Conservation (phyloP, 2,888 invertebrate genomes). For the Habroteleia sp. region DNA sequence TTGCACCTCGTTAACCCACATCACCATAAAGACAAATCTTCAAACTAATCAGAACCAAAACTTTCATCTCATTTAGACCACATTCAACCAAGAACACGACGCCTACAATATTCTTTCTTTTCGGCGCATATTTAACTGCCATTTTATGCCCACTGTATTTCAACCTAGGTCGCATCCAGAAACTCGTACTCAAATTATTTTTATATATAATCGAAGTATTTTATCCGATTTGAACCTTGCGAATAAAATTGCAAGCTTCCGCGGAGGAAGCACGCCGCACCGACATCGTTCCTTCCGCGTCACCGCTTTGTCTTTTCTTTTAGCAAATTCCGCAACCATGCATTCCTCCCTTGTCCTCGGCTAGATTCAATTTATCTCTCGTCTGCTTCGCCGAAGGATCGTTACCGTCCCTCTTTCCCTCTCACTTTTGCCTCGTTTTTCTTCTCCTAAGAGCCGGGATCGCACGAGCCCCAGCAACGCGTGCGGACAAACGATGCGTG, state of each 20-base stretch:
- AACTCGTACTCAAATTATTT: no score
- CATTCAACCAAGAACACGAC: no score
- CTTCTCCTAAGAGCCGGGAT: conserved; percentile 28
- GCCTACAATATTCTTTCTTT: no score
- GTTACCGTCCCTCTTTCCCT: conserved; percentile 71
- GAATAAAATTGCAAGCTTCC: conserved; percentile 23
- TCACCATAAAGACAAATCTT: no score
- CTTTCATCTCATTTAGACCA: no score
- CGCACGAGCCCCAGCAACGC: conserved; percentile 27
- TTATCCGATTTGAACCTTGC: background rate
- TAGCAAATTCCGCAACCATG: conserved; percentile 27
- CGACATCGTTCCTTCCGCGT: conserved; percentile 26
- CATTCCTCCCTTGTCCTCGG: conserved; percentile 58
- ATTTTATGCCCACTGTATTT: no score
- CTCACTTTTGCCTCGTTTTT: conserved; percentile 16
- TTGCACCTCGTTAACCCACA: no score
- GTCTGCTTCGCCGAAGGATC: conserved; percentile 71
- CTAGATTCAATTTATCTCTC: conserved; percentile 75
- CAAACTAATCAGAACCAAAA: no score
- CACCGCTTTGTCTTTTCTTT: conserved; percentile 29
- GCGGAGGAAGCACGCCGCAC: conserved; percentile 1
- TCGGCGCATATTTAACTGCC: no score
- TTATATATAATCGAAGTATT: no score
- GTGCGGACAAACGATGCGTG: conserved; percentile 40
- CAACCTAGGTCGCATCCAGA: no score